phyloP scores from a whole-genome alignment of 2,797 vertebrate species.

The Falco berigora region DNA sequence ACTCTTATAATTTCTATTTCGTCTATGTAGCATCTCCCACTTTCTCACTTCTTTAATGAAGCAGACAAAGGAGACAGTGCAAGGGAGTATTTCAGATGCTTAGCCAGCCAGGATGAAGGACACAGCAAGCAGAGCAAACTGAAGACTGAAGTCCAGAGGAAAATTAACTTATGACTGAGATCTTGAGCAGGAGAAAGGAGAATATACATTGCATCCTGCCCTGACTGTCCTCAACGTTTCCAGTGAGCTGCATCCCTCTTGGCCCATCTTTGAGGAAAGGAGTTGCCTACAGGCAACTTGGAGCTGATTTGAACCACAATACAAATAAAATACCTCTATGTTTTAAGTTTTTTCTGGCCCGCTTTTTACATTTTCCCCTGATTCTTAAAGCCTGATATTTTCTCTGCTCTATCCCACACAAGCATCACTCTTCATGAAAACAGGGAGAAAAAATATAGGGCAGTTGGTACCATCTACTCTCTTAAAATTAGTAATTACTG shows the following conservation, averaged over 20 bases:
- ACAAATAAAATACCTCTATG: not conserved
- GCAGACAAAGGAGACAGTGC: slow-evolving; percentile 10
- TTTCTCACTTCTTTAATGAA: slow-evolving; percentile 39
- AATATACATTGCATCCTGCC: not conserved
- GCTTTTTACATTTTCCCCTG: not conserved
- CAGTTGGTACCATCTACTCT: slow-evolving; percentile 2
- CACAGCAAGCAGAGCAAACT: not conserved
- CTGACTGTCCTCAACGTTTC: not conserved
- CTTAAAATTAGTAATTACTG: slow-evolving; percentile 7
- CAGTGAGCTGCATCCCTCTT: not conserved
- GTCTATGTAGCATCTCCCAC: not conserved
- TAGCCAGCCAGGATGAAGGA: slow-evolving; percentile 31
- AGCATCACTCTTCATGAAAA: not conserved
- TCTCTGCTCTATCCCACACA: not conserved
- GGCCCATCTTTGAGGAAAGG: not conserved
- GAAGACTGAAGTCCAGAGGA: not conserved
- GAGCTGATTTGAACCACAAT: not conserved
- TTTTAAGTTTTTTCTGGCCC: not conserved
- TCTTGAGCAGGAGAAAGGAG: not conserved
- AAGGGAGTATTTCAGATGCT: slow-evolving; percentile 25
- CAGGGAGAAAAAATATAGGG: not conserved
- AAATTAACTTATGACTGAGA: slow-evolving; percentile 27
- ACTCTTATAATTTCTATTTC: slow-evolving; percentile 12
- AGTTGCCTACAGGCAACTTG: not conserved
- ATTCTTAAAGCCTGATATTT: not conserved